Conservation (phyloP, 2,113 vertebrate genomes). For the Vulpes lagopus region DNA sequence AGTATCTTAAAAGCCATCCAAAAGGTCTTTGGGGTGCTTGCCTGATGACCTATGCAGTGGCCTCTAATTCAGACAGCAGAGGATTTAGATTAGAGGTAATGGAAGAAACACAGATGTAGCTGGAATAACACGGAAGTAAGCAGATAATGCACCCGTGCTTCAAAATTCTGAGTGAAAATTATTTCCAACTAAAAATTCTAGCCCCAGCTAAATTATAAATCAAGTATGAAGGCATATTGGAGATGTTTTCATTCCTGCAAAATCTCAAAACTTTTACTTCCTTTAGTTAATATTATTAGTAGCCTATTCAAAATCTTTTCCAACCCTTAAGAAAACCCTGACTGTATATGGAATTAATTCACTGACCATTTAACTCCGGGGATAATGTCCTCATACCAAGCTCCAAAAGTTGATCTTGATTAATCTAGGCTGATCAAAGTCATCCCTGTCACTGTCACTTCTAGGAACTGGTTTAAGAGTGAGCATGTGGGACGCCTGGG, state of each 20-base stretch:
- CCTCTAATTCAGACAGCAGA: not conserved
- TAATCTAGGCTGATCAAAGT: not conserved
- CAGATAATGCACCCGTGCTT: not conserved
- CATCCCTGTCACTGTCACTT: not conserved
- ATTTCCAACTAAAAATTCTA: conserved; percentile 34
- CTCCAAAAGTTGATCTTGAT: not conserved
- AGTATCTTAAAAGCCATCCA: not conserved
- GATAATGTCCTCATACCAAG: not conserved
- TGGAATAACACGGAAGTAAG: not conserved
- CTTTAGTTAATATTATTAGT: not conserved
- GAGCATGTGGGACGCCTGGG: not conserved
- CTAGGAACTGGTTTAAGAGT: not conserved
- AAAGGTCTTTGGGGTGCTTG: not conserved
- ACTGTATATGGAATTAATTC: conserved; percentile 1
- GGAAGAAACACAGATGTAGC: not conserved
- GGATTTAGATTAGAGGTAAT: not conserved
- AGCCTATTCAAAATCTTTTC: not conserved
- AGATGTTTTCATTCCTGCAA: conserved; percentile 1
- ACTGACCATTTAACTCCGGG: not conserved
- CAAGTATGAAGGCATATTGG: not conserved
- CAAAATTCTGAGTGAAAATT: not conserved
- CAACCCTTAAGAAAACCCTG: not conserved
- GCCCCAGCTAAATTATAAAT: not conserved
- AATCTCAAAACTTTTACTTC: not conserved
- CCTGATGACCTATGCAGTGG: not conserved